A percentile compares a stretch with the other conserved stretches of the same genome.
Conservation (phyloP, 1,140 invertebrate species). For the Aphis craccivora region DNA sequence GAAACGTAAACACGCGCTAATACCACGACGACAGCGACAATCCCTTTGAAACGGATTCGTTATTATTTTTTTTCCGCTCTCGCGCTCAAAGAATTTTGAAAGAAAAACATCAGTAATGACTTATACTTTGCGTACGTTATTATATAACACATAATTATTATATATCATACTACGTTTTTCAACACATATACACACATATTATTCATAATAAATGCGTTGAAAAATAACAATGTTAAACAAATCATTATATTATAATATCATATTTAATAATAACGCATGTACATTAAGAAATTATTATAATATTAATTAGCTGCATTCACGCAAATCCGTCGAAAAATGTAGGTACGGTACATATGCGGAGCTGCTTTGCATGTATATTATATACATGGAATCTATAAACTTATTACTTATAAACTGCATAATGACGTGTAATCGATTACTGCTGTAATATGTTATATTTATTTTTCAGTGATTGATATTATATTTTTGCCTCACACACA, state of each 20-base stretch:
- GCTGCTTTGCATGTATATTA: background rate
- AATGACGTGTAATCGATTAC: background rate
- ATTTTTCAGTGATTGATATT: background rate
- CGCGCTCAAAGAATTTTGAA: background rate
- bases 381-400: background rate
- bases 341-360: too few species aligned
- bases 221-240: background rate
- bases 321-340: background rate
- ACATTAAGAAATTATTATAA: background rate
- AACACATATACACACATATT: background rate
- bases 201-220: background rate
- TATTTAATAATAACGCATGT: background rate
- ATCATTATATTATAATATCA: background rate
- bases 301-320: background rate
- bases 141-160: background rate
- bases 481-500: background rate
- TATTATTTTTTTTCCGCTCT: background rate
- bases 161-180: too few species aligned
- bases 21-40: background rate
- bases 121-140: background rate
- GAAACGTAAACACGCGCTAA: slow-evolving; percentile 34
- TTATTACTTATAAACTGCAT: background rate
- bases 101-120: background rate
- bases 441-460: background rate
- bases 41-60: slow-evolving; percentile 29